A percentile compares a stretch with the other conserved stretches of the same genome.
Evolutionary conservation across 53 echinoderm and acorn worm species (phyloP).

Genomic region (Henricia sp.): DNA sequence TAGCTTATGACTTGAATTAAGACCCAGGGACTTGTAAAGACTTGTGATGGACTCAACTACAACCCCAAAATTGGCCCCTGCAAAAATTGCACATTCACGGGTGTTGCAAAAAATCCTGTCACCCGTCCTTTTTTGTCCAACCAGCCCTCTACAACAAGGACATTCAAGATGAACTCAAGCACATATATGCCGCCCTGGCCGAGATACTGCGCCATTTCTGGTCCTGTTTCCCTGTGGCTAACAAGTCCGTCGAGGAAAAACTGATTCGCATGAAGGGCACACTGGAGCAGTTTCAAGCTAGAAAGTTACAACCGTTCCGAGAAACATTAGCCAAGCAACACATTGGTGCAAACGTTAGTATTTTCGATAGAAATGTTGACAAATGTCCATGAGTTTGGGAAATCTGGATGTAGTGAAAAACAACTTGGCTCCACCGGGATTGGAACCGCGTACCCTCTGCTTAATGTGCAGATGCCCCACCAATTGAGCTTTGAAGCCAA

Average conservation of each 20-base stretch:
- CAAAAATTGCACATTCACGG: too few relatives aligned
- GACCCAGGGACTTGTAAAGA: too few relatives aligned
- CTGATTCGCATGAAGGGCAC: constrained; percentile 93
- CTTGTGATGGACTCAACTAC: too few relatives aligned
- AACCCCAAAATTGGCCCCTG: too few relatives aligned
- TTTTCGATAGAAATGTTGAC: neutral
- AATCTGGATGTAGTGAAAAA: too few relatives aligned
- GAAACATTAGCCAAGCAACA: constrained; percentile 77
- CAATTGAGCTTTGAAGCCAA: too few relatives aligned
- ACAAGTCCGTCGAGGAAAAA: constrained; percentile 85
- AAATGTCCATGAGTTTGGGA: too few relatives aligned
- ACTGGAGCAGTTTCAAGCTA: constrained; percentile 87
- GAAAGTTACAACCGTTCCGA: constrained; percentile 85
- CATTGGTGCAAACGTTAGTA: constrained; percentile 85
- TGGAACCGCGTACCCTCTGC: too few relatives aligned
- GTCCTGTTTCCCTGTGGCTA: constrained; percentile 88
- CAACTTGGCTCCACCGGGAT: too few relatives aligned
- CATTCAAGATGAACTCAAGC: constrained; percentile 80
- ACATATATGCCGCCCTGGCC: constrained; percentile 74
- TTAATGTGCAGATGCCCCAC: too few relatives aligned
- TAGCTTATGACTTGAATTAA: too few relatives aligned
- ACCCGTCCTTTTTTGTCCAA: constrained; percentile 14
- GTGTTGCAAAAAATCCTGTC: too few relatives aligned
- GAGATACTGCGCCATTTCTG: constrained; percentile 90
- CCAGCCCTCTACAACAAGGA: constrained; percentile 87